Percentiles rank a stretch among this genome's conserved stretches.
phyloP scores from a whole-genome alignment of 2,797 vertebrate genomes.

The Lepilemur ruficaudatus region DNA sequence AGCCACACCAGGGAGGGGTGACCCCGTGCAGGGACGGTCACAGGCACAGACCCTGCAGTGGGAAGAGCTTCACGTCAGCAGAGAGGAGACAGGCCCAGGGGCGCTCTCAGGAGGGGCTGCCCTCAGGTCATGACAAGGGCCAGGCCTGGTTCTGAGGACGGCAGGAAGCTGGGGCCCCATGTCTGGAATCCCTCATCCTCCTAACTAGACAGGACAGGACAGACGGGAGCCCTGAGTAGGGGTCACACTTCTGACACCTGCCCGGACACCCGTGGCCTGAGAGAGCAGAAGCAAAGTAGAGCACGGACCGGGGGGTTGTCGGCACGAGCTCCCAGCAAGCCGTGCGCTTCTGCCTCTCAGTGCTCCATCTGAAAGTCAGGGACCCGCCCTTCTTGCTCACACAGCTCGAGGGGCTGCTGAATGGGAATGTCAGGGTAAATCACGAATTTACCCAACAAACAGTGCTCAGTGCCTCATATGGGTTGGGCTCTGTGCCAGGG shows the following conservation, averaged over 20 bases:
- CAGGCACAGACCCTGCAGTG: background rate
- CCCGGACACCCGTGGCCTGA: background rate
- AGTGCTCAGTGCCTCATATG: background rate
- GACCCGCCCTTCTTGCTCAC: too few relatives aligned
- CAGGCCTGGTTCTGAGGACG: background rate
- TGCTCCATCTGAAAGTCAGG: background rate
- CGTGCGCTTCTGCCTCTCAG: background rate
- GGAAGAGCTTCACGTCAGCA: background rate
- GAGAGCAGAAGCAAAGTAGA: background rate
- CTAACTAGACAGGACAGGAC: background rate
- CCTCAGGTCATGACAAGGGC: background rate
- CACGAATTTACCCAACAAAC: background rate
- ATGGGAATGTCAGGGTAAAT: background rate
- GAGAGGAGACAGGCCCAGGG: background rate
- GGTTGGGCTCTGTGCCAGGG: fast-evolving
- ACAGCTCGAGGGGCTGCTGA: background rate
- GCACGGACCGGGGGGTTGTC: background rate
- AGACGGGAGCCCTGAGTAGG: background rate
- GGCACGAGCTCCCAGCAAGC: background rate
- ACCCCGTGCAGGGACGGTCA: too few relatives aligned
- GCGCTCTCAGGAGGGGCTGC: background rate
- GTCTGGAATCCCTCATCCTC: background rate
- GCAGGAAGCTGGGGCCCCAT: background rate
- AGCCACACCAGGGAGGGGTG: background rate
- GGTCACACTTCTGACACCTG: background rate